Evolutionary conservation across 2,113 vertebrate genomes (phyloP).

Genomic region (Pardalotus punctatus): DNA sequence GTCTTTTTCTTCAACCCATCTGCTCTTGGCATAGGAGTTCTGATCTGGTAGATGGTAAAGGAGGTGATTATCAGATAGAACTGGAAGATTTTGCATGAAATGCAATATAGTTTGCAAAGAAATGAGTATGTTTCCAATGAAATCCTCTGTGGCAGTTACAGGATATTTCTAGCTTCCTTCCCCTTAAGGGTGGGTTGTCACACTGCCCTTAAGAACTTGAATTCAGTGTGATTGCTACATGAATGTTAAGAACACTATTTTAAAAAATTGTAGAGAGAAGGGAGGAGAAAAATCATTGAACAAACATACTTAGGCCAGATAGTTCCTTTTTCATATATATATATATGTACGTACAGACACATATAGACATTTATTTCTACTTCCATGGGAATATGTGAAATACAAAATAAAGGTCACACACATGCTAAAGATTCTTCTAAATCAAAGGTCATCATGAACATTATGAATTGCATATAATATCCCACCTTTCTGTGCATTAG

Average conservation of each 20-base stretch:
- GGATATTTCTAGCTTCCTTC: background rate
- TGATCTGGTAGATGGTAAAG: background rate
- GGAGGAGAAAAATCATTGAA: background rate
- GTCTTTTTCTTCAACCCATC: background rate
- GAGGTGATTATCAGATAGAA: background rate
- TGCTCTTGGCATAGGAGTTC: background rate
- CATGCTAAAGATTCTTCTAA: background rate
- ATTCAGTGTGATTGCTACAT: background rate
- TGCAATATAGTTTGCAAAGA: background rate
- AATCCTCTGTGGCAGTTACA: background rate
- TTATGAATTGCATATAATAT: background rate
- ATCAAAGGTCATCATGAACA: background rate
- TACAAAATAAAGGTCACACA: background rate
- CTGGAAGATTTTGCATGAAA: background rate
- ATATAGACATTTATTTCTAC: background rate
- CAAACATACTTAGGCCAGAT: background rate
- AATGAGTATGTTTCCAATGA: background rate
- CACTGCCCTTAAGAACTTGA: background rate
- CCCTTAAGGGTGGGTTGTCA: background rate
- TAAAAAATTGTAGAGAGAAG: background rate
- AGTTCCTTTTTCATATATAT: background rate
- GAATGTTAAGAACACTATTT: background rate
- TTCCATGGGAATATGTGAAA: background rate
- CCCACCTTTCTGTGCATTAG: background rate
- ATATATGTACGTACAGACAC: accelerated